Evolutionary conservation across 2,888 invertebrate genomes (phyloP), one percentile per base, ranked within the genome.

Genomic region (Torymus aiolomorphi): DNA sequence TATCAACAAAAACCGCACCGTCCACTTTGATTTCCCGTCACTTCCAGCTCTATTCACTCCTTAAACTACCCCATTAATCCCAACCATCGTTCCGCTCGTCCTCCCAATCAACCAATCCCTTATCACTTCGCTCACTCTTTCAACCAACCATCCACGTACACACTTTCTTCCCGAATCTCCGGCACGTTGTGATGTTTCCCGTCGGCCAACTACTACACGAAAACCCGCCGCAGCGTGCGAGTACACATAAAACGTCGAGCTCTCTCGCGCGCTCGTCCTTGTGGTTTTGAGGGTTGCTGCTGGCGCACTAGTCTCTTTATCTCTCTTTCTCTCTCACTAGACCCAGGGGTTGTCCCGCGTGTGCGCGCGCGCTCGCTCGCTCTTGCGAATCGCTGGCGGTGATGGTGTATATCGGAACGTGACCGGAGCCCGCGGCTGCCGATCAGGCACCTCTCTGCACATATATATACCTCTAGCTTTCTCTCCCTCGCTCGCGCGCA

Each of bases 341-440:
- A 3, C 31, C 31, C 31, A 8, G 31, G 31, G 31, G 31, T 31
- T 31, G 31, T 3, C 31, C 31, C 4, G 31, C 31, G 31, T 31
- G 31, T 10, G 20, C 5, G 62, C 49, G 54, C 62, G n/a, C n/a
- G 61, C 82, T 80, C 81, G n/a, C n/a, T n/a, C n/a, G n/a, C 83
- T 78, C 69, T 75, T 75, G 81, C 80, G 77, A 81, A 81, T 81
- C 76, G 54, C 72, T 76, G 31, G 8, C 31, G 31, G 31, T 31
- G 31, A 8, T 31, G 31, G 31, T 31, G 31, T 31, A 31, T 81
- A 81, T 81, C 80, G 80, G 80, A 70, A 84, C 84, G 83, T 84
- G 82, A 85, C 84, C 82, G 75, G 78, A 75, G 80, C 80, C 75
- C 82, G 83, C 79, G 78, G 73, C 78, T 80, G 79, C 84, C 81